phyloP scores from a whole-genome alignment of 2,797 vertebrate genomes.

The Pogonophryne albipinna region DNA sequence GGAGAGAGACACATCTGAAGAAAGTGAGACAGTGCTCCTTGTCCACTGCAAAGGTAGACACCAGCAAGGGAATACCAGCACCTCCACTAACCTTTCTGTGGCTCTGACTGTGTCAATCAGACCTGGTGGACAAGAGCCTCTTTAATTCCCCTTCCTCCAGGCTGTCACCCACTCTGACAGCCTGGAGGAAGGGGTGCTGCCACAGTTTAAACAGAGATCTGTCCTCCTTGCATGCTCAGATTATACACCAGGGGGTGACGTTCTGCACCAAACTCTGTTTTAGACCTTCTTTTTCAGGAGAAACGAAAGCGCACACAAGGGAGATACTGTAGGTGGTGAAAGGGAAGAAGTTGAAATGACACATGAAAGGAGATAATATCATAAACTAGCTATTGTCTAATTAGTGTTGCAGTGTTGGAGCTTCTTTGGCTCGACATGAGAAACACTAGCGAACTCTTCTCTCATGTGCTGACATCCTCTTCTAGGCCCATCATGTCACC shows the following conservation, averaged over 20 bases:
- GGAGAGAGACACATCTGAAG: conserved; percentile 45
- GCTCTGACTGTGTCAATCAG: conserved; percentile 69
- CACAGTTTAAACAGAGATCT: conserved; percentile 56
- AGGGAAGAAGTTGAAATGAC: conserved; percentile 27
- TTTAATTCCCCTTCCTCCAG: conserved; percentile 64
- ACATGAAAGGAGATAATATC: conserved; percentile 46
- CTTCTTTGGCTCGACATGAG: conserved; percentile 34
- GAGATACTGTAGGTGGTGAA: conserved; percentile 1
- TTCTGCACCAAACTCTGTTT: conserved; percentile 28
- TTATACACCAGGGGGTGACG: conserved; percentile 25
- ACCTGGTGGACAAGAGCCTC: conserved; percentile 67
- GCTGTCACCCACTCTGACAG: conserved; percentile 54
- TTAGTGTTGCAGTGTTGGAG: conserved; percentile 45
- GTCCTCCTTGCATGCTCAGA: conserved; percentile 40
- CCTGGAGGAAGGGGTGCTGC: conserved; percentile 40
- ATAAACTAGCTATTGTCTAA: conserved; percentile 50
- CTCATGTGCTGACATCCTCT: conserved; percentile 60
- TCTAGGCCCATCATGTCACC: conserved; percentile 46
- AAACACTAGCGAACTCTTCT: conserved; percentile 39
- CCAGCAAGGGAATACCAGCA: conserved; percentile 68
- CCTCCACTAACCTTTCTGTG: conserved; percentile 62
- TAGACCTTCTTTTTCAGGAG: not conserved
- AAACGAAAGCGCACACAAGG: conserved; percentile 9
- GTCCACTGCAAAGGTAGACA: conserved; percentile 53
- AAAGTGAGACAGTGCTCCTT: conserved; percentile 64